Conservation (phyloP, 2,888 invertebrate species). For the Polia nebulosa region DNA sequence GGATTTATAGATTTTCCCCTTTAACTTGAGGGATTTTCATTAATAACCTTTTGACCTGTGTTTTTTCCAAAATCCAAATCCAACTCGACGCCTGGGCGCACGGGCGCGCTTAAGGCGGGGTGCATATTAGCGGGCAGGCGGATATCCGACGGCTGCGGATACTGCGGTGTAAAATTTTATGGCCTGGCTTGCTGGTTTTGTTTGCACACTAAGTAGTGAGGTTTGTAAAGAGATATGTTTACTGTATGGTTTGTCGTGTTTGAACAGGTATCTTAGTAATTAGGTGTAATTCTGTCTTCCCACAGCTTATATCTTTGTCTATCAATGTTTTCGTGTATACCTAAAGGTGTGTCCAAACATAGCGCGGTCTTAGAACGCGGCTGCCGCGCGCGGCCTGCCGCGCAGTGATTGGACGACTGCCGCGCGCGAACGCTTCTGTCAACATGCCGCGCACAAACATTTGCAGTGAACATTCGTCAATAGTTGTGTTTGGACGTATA, state of each 20-base stretch:
- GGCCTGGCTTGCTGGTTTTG: constrained; percentile 17
- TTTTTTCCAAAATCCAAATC: constrained; percentile 10
- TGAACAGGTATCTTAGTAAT: neutral
- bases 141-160: constrained; percentile 33
- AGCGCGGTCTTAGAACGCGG: too few species aligned
- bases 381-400: too few species aligned
- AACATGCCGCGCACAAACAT: too few species aligned
- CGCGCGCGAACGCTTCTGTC: too few species aligned
- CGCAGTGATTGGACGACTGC: too few species aligned
- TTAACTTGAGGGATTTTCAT: too few species aligned
- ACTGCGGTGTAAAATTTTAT: constrained; percentile 31
- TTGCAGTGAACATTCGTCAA: too few species aligned
- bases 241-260: neutral
- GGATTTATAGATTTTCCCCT: too few species aligned
- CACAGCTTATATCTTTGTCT: neutral
- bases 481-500: too few species aligned
- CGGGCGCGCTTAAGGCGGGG: constrained; percentile 10
- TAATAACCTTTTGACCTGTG: too few species aligned
- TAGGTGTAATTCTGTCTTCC: neutral
- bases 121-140: constrained; percentile 17
- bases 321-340: neutral
- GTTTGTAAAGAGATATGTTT: constrained; percentile 2
- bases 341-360: too few species aligned
- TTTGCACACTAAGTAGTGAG: constrained; percentile 38
- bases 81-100: too few species aligned